Percentiles rank a stretch among this genome's conserved stretches.
Conservation (phyloP, 1,140 invertebrate genomes). For the Planococcus citri region DNA sequence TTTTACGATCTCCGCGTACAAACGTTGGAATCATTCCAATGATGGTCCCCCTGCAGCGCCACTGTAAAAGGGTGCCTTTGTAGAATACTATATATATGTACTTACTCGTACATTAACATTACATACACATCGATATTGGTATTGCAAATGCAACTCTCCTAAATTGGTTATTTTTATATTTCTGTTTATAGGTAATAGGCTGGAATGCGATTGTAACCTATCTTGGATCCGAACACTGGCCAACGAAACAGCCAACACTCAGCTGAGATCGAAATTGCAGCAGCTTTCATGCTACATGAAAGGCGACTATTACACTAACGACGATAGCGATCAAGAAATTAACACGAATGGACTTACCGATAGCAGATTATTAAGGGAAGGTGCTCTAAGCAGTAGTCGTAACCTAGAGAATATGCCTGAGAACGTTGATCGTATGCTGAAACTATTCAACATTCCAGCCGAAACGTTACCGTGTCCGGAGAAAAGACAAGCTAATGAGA, state of each 20-base stretch:
- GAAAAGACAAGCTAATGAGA: constrained; percentile 4
- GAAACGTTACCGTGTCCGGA: constrained; percentile 1
- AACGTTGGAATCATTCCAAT: background rate
- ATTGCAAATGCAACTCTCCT: background rate
- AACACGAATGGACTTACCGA: background rate
- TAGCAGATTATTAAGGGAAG: background rate
- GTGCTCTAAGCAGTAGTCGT: background rate
- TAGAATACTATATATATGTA: no score
- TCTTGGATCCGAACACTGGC: background rate
- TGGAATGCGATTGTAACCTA: constrained; percentile 9
- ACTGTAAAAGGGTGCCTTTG: background rate
- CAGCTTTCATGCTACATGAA: constrained; percentile 13
- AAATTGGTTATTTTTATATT: background rate
- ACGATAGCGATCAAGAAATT: background rate
- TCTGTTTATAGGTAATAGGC: constrained; percentile 2
- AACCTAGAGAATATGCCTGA: background rate
- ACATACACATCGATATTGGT: no score
- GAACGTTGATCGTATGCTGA: background rate
- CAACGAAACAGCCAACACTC: background rate
- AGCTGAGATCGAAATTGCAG: background rate
- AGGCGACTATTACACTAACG: background rate
- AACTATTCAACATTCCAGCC: background rate
- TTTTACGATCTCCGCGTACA: background rate
- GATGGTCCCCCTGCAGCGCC: background rate
- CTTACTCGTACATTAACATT: no score